A percentile compares a stretch with the other conserved stretches of the same genome.
phyloP scores from a whole-genome alignment of 2,888 invertebrate species.

The Trissolcus brochymenae region DNA sequence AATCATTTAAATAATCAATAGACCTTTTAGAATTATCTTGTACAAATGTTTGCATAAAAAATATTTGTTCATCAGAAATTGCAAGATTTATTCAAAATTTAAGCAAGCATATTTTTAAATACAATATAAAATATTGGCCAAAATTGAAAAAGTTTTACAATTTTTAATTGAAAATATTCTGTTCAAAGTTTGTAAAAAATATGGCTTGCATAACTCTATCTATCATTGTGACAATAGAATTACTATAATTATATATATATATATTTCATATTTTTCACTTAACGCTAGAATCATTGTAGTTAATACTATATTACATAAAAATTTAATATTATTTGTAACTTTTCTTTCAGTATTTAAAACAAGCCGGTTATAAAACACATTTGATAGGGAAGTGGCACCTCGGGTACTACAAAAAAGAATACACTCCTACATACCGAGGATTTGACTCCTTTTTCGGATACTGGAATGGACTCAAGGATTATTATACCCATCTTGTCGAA shows the following conservation, averaged over 20 bases:
- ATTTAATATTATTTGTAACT: not conserved
- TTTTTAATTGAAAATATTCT: too few species aligned
- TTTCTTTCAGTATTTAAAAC: conserved; percentile 75
- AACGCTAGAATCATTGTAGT: not conserved
- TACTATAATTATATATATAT: too few species aligned
- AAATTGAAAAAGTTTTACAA: too few species aligned
- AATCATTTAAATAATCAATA: not conserved
- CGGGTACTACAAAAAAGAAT: conserved; percentile 78
- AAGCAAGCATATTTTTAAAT: too few species aligned
- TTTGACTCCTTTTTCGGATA: conserved; percentile 90
- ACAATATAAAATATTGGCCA: too few species aligned
- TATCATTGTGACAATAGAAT: too few species aligned
- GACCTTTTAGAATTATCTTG: not conserved
- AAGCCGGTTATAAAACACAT: conserved; percentile 77
- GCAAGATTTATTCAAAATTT: too few species aligned
- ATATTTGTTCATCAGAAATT: too few species aligned
- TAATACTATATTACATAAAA: not conserved
- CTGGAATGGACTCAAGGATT: conserved; percentile 86
- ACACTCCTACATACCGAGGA: conserved; percentile 84
- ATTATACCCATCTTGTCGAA: conserved; percentile 80
- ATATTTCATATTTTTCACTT: too few species aligned
- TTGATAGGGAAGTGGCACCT: conserved; percentile 80
- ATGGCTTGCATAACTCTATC: too few species aligned
- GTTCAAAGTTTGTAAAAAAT: too few species aligned
- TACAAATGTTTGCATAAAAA: not conserved